Evolutionary conservation across 2,113 vertebrate genomes (phyloP).

Genomic region (Planiliza haematocheilus): DNA sequence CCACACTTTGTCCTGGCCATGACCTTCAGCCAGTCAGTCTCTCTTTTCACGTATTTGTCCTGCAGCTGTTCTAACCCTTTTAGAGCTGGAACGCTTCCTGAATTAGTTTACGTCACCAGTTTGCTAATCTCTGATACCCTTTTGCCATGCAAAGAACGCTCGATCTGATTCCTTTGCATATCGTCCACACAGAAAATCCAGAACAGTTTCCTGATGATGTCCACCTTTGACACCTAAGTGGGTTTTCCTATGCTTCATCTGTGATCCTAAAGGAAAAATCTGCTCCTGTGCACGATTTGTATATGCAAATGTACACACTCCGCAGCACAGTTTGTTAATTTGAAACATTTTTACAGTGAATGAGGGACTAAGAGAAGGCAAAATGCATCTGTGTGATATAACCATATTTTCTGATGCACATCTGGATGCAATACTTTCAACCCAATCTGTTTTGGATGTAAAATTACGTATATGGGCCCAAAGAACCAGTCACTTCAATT

Average conservation of each 20-base stretch:
- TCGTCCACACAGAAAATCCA: conserved; percentile 33
- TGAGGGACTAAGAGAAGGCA: background rate
- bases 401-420: background rate
- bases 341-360: background rate
- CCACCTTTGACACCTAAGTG: conserved; percentile 1
- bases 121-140: conserved; percentile 62
- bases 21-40: conserved; percentile 26
- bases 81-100: conserved; percentile 51
- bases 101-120: conserved; percentile 56
- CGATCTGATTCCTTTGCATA: conserved; percentile 62
- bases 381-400: background rate
- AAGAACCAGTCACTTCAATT: background rate
- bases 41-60: conserved; percentile 37
- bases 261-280: background rate
- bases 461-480: too few relatives aligned
- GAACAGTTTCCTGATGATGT: conserved; percentile 39
- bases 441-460: too few relatives aligned
- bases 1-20: conserved; percentile 26
- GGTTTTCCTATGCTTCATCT: background rate
- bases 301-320: background rate
- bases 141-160: conserved; percentile 59
- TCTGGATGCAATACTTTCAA: conserved; percentile 10
- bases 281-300: background rate
- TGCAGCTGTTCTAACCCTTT: conserved; percentile 11
- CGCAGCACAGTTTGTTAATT: background rate